phyloP scores from a whole-genome alignment of 2,797 vertebrate genomes.

The Psittacula derbiana region DNA sequence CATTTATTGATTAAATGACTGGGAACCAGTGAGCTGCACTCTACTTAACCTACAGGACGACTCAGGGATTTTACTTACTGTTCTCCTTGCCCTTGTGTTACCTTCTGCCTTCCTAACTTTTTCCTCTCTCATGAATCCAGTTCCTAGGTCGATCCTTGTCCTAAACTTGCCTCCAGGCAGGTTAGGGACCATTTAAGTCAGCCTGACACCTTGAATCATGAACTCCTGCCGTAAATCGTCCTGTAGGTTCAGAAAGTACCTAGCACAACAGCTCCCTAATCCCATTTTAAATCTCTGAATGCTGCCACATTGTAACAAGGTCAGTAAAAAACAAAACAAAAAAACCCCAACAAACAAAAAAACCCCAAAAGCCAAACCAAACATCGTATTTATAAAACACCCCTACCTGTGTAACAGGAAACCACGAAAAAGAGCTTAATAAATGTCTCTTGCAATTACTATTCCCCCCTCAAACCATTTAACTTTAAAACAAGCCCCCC shows the following conservation, averaged over 20 bases:
- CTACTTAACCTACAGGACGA: background rate
- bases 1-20: constrained; percentile 30
- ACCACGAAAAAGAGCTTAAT: background rate
- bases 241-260: background rate
- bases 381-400: background rate
- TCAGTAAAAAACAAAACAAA: background rate
- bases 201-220: background rate
- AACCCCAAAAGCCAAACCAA: background rate
- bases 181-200: background rate
- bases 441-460: background rate
- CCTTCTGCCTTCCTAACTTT: constrained; percentile 13
- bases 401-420: background rate
- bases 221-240: background rate
- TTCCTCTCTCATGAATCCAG: background rate
- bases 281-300: background rate
- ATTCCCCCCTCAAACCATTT: background rate
- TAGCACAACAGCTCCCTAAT: background rate
- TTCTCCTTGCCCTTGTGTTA: background rate
- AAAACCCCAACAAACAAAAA: background rate
- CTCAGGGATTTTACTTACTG: background rate
- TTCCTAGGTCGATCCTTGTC: background rate
- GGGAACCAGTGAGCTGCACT: background rate
- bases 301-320: background rate
- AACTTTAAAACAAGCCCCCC: background rate
- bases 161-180: background rate